Evolutionary conservation across 1,140 invertebrate species (phyloP).

Genomic region (Drosophila guanche): DNA sequence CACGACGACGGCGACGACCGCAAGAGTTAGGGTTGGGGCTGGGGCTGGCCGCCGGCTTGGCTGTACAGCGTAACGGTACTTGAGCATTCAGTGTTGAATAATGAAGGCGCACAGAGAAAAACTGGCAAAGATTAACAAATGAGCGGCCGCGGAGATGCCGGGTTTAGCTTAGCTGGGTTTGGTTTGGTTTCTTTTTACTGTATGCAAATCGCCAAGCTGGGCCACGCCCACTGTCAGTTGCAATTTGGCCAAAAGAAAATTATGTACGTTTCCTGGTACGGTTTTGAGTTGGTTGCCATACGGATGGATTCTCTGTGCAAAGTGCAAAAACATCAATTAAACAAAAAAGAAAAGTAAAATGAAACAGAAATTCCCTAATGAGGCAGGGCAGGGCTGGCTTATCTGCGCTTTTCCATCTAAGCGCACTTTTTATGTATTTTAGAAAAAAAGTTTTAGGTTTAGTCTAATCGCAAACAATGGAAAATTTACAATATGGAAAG

Average conservation of each 20-base stretch:
- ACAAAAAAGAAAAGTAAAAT: constrained; percentile 30
- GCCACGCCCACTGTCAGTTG: constrained; percentile 68
- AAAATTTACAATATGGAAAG: constrained; percentile 77
- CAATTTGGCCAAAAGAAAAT: constrained; percentile 34
- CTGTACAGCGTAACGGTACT: constrained; percentile 61
- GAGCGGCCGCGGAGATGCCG: constrained; percentile 45
- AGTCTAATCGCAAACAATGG: constrained; percentile 74
- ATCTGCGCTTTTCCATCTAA: constrained; percentile 33
- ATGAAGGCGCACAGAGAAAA: constrained; percentile 62
- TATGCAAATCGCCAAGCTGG: constrained; percentile 54
- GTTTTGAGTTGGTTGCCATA: constrained; percentile 15
- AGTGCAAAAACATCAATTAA: constrained; percentile 8
- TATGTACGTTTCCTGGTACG: constrained; percentile 51
- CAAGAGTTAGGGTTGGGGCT: constrained; percentile 62
- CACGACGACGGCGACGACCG: constrained; percentile 58
- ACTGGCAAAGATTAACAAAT: constrained; percentile 66
- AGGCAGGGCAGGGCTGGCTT: constrained; percentile 11
- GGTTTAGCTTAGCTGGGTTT: constrained; percentile 24
- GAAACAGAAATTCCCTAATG: constrained; percentile 23
- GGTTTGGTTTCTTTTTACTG: constrained; percentile 31
- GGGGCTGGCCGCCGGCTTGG: constrained; percentile 54
- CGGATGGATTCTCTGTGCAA: constrained; percentile 18
- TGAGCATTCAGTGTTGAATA: constrained; percentile 77
- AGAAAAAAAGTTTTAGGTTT: constrained; percentile 36
- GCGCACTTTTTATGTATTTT: background rate